Conservation (phyloP, 2,113 vertebrate species). For the Mustela nigripes region DNA sequence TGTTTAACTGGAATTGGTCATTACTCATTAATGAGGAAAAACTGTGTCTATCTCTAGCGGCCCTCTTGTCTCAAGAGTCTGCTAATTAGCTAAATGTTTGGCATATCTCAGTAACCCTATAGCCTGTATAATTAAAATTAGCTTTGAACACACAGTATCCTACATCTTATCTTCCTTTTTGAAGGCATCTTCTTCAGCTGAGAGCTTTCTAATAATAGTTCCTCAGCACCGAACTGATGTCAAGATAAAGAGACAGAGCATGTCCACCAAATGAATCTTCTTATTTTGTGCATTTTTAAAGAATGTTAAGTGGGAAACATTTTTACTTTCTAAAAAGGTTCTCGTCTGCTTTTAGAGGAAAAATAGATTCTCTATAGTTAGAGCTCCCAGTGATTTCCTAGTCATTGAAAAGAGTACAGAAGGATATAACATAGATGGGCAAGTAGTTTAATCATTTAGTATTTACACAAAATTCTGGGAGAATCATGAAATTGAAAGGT, state of each 20-base stretch:
- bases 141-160: conserved; percentile 3
- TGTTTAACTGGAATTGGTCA: conserved; percentile 56
- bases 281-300: conserved; percentile 13
- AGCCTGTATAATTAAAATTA: conserved; percentile 69
- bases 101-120: conserved; percentile 62
- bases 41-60: conserved; percentile 50
- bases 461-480: neutral
- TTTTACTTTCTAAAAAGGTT: conserved; percentile 43
- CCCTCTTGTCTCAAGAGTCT: conserved; percentile 66
- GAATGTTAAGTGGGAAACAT: neutral
- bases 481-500: neutral
- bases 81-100: conserved; percentile 78
- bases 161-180: conserved; percentile 44
- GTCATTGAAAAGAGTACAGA: neutral
- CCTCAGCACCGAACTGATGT: neutral
- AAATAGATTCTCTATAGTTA: neutral
- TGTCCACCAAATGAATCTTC: neutral
- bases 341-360: conserved; percentile 16
- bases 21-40: conserved; percentile 62
- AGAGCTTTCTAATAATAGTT: conserved; percentile 21
- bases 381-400: neutral
- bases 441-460: neutral
- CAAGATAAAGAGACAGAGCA: neutral
- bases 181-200: conserved; percentile 14
- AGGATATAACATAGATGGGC: neutral